These are phyloP conservation scores for Ectemnius lituratus DNA, from an alignment of 2,888 invertebrate species.

Conservation along the genomic window DNA sequence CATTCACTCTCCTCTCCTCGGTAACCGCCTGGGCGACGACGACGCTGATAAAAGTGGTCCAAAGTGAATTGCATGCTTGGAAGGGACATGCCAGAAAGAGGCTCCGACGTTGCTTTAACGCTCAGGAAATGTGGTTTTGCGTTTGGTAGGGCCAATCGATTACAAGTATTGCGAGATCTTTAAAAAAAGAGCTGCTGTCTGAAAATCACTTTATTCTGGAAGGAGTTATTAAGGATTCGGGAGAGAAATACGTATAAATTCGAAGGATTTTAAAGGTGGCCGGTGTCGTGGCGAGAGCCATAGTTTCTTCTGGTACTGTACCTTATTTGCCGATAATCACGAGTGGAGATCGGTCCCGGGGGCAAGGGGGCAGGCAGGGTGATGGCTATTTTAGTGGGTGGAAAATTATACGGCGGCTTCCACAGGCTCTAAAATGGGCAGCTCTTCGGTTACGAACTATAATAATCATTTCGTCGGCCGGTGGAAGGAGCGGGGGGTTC, in stretches of 20 bases:
- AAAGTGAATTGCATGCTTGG: too few species aligned
- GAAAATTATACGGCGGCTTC: conserved; percentile 78
- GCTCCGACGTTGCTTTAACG: too few species aligned
- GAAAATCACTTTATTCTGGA: too few species aligned
- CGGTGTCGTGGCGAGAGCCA: conserved; percentile 1
- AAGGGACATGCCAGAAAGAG: too few species aligned
- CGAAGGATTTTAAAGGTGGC: background rate
- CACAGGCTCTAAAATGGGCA: conserved; percentile 77
- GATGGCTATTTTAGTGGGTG: conserved; percentile 78
- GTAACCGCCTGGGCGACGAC: too few species aligned
- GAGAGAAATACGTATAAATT: too few species aligned
- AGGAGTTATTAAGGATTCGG: too few species aligned
- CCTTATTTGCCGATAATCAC: conserved; percentile 77
- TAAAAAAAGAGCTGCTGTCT: background rate
- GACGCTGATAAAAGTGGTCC: too few species aligned
- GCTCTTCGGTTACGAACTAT: conserved; percentile 77
- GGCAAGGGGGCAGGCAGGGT: conserved; percentile 58
- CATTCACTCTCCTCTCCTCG: too few species aligned
- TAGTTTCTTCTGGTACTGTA: conserved; percentile 71
- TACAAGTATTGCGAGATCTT: background rate
- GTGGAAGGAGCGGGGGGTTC: conserved; percentile 48
- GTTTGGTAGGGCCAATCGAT: too few species aligned
- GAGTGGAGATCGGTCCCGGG: conserved; percentile 68
- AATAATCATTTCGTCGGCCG: conserved; percentile 77
- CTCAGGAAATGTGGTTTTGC: too few species aligned